Conservation (phyloP, 2,888 invertebrate species). For the Mechanitis messenoides region DNA sequence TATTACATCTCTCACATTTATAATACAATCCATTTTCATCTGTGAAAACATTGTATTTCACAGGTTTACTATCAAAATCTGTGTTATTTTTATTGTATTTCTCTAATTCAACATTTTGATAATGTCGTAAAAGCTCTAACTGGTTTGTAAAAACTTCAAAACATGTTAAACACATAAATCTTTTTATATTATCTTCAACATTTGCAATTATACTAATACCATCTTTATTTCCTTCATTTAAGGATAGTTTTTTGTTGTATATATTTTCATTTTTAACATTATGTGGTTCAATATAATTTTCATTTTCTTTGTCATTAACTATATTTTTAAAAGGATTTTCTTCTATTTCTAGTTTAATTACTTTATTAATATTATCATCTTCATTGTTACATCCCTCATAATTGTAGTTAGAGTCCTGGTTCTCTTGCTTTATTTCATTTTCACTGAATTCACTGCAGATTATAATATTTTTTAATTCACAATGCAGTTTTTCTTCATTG, state of each 20-base stretch:
- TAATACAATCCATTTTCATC: constrained; percentile 32
- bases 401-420: neutral
- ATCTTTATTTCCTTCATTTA: constrained; percentile 11
- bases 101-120: constrained; percentile 21
- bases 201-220: neutral
- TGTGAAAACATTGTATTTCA: constrained; percentile 29
- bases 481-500: constrained; percentile 41
- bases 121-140: constrained; percentile 22
- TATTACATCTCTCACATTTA: constrained; percentile 48
- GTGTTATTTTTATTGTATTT: constrained; percentile 23
- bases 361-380: neutral
- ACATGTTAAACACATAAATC: constrained; percentile 21
- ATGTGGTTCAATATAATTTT: constrained; percentile 10
- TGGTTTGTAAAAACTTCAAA: constrained; percentile 20
- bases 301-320: constrained; percentile 1
- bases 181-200: constrained; percentile 8
- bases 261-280: constrained; percentile 4
- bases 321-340: constrained; percentile 11
- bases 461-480: constrained; percentile 22
- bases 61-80: constrained; percentile 19
- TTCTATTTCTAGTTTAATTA: constrained; percentile 10
- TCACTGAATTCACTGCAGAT: neutral
- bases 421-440: neutral
- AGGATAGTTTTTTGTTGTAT: constrained; percentile 7
- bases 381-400: constrained; percentile 14